Evolutionary conservation across 1,140 invertebrate species (phyloP), one percentile per base, ranked within the genome.

Genomic region (Drosophila ambigua): DNA sequence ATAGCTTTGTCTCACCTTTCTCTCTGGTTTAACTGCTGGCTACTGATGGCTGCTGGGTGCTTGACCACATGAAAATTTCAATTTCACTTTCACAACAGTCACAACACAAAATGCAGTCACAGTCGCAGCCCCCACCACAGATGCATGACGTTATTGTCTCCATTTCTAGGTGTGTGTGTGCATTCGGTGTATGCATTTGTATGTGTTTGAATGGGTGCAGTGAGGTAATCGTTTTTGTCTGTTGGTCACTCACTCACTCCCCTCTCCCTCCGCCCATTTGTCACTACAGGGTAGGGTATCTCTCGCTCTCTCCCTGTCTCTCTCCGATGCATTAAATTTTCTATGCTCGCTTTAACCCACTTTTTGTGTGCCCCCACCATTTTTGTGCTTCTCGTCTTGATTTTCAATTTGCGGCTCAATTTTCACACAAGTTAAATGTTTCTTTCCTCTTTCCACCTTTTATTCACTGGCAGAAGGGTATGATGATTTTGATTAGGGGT

Each of bases 331-430:
- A 69, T 59, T 77, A 48, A 54, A 79, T 85, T 87, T 82, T 72
- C 82, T 75, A 74, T 78, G 82, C 74, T 81, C 83, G 60, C 75
- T 82, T 82, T 88, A 87, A 88, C 82, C 82, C 82, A 87, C 69
- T 82, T 87, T 87, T 76, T 53, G 63, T 13, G 63, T 13, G 35
- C 11, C 35, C 35, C 4, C 35, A 39, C 13, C 60, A 78, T 54
- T 59, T 65, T 76, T 57, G 73, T 52, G 74, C 81, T 81, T 72
- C 68, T 85, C 73, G 77, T 77, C 81, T 84, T 81, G 78, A 72
- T 84, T 87, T 87, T 82, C 78, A 85, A 85, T 82, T 87, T 83
- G 65, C 48, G 75, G 71, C 79, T 83, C 79, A 83, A 83, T 83
- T 83, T 84, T 73, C 80, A 75, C 75, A 77, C 68, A 72, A 52